Conservation (phyloP, 2,113 vertebrate species). For the Morone saxatilis region DNA sequence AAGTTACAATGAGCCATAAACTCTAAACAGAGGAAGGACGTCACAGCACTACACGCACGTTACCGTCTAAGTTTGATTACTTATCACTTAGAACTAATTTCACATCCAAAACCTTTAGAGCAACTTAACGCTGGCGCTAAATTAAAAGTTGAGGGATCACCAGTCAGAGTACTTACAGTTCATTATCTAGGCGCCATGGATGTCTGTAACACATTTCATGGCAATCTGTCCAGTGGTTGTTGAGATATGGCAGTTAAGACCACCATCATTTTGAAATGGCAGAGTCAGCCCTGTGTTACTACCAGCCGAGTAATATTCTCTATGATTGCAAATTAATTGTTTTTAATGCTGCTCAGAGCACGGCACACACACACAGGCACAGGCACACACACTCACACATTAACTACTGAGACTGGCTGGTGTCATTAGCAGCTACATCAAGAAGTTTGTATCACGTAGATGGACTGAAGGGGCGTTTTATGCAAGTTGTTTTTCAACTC, state of each 20-base stretch:
- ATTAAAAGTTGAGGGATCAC: background rate
- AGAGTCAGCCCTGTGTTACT: background rate
- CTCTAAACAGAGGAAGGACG: background rate
- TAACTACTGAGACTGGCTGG: conserved; percentile 9
- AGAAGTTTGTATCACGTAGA: conserved; percentile 45
- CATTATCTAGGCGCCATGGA: no score
- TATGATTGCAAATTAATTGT: background rate
- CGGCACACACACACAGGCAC: background rate
- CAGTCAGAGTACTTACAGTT: no score
- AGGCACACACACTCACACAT: conserved; percentile 4
- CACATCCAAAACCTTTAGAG: background rate
- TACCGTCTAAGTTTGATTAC: background rate
- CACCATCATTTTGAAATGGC: no score
- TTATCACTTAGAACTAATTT: background rate
- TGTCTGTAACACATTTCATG: no score
- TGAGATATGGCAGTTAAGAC: background rate
- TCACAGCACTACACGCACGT: background rate
- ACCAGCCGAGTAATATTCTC: background rate
- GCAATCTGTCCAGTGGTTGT: background rate
- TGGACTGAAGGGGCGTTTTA: conserved; percentile 59
- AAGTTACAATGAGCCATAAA: background rate
- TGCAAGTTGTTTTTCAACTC: conserved; percentile 62
- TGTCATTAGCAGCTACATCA: conserved; percentile 36
- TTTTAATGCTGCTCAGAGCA: background rate
- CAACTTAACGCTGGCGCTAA: background rate